Evolutionary conservation across 2,888 invertebrate genomes (phyloP).

Genomic region (Sepiola atlantica): DNA sequence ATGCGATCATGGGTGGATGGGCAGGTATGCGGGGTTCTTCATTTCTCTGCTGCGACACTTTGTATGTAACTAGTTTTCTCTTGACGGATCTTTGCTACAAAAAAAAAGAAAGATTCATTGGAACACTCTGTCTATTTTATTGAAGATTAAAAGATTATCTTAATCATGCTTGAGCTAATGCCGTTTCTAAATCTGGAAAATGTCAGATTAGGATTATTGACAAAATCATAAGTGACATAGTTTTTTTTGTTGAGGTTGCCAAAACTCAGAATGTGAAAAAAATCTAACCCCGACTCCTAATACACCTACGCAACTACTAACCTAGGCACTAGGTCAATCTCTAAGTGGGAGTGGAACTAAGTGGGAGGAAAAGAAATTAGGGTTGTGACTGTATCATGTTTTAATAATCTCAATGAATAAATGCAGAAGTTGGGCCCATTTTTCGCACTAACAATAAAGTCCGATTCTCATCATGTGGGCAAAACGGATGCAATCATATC

Average conservation of each 20-base stretch:
- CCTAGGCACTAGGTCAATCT: too few relatives aligned
- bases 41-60: too few relatives aligned
- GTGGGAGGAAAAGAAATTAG: too few relatives aligned
- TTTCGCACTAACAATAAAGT: too few relatives aligned
- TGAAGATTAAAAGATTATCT: conserved; percentile 6
- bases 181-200: not conserved
- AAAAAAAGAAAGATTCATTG: not conserved
- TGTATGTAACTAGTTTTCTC: not conserved
- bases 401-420: not conserved
- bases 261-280: not conserved
- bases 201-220: not conserved
- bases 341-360: too few relatives aligned
- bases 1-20: too few relatives aligned
- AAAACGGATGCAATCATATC: too few relatives aligned
- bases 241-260: not conserved
- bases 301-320: not conserved
- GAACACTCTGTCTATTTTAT: not conserved
- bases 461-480: too few relatives aligned
- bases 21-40: too few relatives aligned
- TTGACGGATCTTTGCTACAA: not conserved
- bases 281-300: not conserved
- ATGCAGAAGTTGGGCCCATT: too few relatives aligned
- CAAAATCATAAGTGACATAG: not conserved
- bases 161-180: not conserved
- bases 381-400: not conserved